Evolutionary conservation across 2,113 vertebrate species (phyloP).

Genomic region (Acanthisitta chloris): DNA sequence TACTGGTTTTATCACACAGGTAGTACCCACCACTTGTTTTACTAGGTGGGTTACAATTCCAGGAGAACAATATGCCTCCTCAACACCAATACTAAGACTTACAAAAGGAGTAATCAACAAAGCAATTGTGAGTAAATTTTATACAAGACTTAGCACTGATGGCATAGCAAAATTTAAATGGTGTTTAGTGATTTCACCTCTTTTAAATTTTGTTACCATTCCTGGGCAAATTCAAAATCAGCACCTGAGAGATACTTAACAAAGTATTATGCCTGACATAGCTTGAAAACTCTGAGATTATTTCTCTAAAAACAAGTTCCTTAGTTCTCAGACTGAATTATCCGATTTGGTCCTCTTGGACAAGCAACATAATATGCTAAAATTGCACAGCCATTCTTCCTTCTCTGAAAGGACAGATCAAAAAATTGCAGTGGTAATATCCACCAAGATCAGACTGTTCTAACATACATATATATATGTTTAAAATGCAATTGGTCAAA

Average conservation of each 20-base stretch:
- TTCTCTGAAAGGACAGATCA: not conserved
- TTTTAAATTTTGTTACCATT: not conserved
- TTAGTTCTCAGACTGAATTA: not conserved
- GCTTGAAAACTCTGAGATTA: not conserved
- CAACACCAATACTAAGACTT: not conserved
- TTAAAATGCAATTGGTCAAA: not conserved
- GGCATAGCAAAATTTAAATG: not conserved
- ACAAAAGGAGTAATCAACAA: not conserved
- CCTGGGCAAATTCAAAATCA: not conserved
- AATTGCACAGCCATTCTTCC: not conserved
- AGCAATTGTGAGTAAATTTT: not conserved
- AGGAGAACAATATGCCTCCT: not conserved
- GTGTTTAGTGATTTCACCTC: not conserved
- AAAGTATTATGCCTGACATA: not conserved
- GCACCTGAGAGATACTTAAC: not conserved
- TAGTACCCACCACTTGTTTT: not conserved
- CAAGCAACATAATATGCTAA: not conserved
- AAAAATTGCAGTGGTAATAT: not conserved
- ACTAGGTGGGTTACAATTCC: not conserved
- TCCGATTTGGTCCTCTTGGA: not conserved
- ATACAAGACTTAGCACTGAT: not conserved
- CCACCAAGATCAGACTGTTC: not conserved
- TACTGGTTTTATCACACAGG: not conserved
- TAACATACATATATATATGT: not conserved
- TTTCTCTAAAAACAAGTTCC: not conserved